Conservation (phyloP, 2,797 vertebrate species). For the Cryptoprocta ferox region DNA sequence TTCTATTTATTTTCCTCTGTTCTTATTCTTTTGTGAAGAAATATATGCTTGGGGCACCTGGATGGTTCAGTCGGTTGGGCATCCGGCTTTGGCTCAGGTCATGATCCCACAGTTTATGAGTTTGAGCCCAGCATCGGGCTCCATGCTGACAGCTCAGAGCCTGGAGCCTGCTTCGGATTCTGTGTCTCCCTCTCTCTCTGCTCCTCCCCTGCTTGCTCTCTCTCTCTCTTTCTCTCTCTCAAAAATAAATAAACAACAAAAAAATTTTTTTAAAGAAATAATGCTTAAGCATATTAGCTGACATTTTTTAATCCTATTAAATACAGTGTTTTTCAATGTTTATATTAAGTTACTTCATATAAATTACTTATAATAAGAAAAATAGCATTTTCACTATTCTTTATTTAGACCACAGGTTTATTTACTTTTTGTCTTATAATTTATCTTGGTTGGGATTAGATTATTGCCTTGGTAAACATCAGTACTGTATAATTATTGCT, state of each 20-base stretch:
- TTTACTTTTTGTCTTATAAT: constrained; percentile 26
- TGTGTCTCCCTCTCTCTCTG: too few relatives aligned
- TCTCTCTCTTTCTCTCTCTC: too few relatives aligned
- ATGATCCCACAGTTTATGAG: too few relatives aligned
- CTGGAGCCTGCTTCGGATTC: too few relatives aligned
- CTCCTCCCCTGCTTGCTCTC: too few relatives aligned
- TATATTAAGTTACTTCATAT: not conserved
- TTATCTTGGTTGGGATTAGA: not conserved
- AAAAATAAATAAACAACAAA: too few relatives aligned
- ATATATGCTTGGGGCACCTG: not conserved
- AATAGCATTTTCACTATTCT: not conserved
- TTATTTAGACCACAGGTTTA: not conserved
- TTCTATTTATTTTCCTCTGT: not conserved
- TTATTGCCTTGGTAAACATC: constrained; percentile 28
- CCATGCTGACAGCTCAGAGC: too few relatives aligned
- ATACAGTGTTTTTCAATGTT: not conserved
- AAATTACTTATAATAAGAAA: not conserved
- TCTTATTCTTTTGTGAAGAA: not conserved
- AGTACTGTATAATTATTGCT: not conserved
- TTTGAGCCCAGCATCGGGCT: too few relatives aligned
- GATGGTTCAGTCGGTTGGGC: too few relatives aligned
- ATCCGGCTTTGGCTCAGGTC: too few relatives aligned
- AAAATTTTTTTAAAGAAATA: not conserved
- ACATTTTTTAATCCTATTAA: not conserved
- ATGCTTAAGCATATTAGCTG: not conserved